phyloP scores from a whole-genome alignment of 1,140 invertebrate species.

The Polyergus mexicanus region DNA sequence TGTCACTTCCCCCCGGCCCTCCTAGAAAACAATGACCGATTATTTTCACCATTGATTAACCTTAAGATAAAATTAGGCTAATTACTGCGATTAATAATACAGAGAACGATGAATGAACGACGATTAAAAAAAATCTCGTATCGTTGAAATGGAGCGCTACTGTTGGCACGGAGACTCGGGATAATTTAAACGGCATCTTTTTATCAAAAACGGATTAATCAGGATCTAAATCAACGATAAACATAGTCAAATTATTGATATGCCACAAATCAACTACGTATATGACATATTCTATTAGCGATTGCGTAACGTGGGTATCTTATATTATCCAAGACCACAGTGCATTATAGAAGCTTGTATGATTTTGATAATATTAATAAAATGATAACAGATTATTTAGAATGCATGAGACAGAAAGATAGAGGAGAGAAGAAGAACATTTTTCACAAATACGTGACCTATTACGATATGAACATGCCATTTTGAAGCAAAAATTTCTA shows the following conservation, averaged over 20 bases:
- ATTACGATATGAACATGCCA: not conserved
- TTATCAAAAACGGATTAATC: constrained; percentile 42
- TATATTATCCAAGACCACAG: not conserved
- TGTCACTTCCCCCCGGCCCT: constrained; percentile 95
- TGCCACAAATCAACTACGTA: constrained; percentile 8
- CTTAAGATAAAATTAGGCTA: not conserved
- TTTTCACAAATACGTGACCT: constrained; percentile 5
- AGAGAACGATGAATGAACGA: not conserved
- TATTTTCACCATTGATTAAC: constrained; percentile 3
- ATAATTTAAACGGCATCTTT: not conserved
- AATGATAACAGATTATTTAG: not conserved
- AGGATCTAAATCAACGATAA: constrained; percentile 42
- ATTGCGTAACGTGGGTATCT: constrained; percentile 32
- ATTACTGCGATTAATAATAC: not conserved
- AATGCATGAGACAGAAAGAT: not conserved
- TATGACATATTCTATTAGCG: constrained; percentile 21
- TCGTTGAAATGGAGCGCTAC: not conserved
- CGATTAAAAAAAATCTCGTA: not conserved
- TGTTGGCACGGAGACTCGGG: not conserved
- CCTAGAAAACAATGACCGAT: constrained; percentile 86
- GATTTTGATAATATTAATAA: not conserved
- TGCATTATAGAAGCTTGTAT: not conserved
- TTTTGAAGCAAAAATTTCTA: not conserved
- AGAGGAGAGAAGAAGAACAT: not conserved
- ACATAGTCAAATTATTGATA: constrained; percentile 5